phyloP scores from a whole-genome alignment of 2,888 invertebrate genomes.

The Lithophane ornitopus region DNA sequence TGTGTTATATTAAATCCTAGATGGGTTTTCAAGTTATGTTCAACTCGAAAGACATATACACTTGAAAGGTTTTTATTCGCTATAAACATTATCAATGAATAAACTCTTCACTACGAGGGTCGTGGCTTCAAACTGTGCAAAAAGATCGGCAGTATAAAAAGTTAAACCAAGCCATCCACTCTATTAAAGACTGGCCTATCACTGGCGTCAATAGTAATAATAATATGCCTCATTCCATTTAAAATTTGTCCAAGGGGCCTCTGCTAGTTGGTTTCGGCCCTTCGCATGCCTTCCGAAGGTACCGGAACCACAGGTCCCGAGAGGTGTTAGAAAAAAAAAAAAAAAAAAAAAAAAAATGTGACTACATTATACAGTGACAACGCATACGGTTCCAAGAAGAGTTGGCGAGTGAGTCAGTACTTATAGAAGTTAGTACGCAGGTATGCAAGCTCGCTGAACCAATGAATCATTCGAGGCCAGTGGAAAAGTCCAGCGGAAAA shows the following conservation, averaged over 20 bases:
- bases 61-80: not conserved
- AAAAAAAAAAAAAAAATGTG: no score
- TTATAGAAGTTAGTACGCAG: slow-evolving; percentile 1
- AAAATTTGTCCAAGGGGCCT: no score
- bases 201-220: no score
- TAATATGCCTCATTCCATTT: no score
- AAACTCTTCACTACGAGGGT: not conserved
- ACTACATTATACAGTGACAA: not conserved
- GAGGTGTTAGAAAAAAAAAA: no score
- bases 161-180: not conserved
- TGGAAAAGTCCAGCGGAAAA: slow-evolving; percentile 55
- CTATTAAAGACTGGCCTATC: no score
- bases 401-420: not conserved
- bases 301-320: no score
- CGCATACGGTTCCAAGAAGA: slow-evolving; percentile 11
- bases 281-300: no score
- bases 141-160: not conserved
- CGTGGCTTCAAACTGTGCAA: not conserved
- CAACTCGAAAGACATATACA: not conserved
- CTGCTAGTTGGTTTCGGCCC: no score
- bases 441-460: slow-evolving; percentile 14
- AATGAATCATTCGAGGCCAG: slow-evolving; percentile 36
- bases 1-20: not conserved
- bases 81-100: no score
- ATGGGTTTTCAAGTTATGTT: not conserved